Evolutionary conservation across 1,140 invertebrate genomes (phyloP).

Genomic region (Macrosteles quadrilineatus): DNA sequence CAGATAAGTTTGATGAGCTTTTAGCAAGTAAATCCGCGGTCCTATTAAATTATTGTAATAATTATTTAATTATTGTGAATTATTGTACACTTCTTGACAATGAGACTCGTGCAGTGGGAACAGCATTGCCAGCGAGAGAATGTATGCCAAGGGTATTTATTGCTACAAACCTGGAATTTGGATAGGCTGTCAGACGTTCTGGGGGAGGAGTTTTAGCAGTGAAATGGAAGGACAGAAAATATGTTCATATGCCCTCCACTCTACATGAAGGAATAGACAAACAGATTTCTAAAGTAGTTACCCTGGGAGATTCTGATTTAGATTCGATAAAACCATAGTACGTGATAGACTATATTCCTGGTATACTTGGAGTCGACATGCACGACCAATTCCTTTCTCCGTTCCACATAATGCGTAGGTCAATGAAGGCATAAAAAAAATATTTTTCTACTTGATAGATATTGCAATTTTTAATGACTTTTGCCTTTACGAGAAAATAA

Average conservation of each 20-base stretch:
- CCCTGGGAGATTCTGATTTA: not conserved
- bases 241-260: not conserved
- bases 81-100: not conserved
- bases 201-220: not conserved
- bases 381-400: not conserved
- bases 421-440: not conserved
- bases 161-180: not conserved
- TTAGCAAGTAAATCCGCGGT: not conserved
- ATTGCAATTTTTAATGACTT: not conserved
- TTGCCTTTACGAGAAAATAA: not conserved
- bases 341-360: not conserved
- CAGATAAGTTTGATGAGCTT: not conserved
- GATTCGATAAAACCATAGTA: not conserved
- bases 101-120: not conserved
- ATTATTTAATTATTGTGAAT: not conserved
- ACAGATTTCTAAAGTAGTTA: not conserved
- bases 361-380: not conserved
- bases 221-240: too few relatives aligned
- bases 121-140: not conserved
- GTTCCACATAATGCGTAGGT: not conserved
- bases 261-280: not conserved
- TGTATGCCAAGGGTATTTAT: not conserved
- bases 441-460: not conserved
- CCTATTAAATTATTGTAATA: not conserved
- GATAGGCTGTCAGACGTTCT: not conserved